Evolutionary conservation across 2,797 vertebrate genomes (phyloP).

Genomic region (Paguma larvata): DNA sequence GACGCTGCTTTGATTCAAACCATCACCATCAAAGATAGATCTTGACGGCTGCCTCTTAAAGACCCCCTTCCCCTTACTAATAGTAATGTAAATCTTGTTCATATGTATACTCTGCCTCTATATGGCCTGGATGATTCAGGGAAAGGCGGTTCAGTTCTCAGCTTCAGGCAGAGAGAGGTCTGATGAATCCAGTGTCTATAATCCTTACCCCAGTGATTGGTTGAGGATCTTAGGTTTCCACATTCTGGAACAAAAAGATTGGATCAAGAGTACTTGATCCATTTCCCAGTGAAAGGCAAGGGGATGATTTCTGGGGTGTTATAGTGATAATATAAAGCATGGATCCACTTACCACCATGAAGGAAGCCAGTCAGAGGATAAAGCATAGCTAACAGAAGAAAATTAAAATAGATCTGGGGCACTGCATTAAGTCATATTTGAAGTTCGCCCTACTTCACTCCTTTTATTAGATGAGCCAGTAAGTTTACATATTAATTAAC

Average conservation of each 20-base stretch:
- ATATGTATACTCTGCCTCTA: background rate
- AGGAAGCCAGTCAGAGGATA: background rate
- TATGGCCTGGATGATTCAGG: background rate
- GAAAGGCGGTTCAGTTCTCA: background rate
- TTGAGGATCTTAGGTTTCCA: background rate
- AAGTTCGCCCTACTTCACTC: background rate
- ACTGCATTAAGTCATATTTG: background rate
- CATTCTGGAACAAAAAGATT: background rate
- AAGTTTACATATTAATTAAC: constrained; percentile 16
- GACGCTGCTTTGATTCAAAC: background rate
- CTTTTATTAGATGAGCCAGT: background rate
- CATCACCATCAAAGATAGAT: background rate
- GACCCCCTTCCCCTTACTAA: background rate
- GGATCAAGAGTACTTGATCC: background rate
- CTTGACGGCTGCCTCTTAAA: background rate
- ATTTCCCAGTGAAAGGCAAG: background rate
- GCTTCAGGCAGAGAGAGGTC: background rate
- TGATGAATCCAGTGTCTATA: background rate
- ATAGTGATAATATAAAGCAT: background rate
- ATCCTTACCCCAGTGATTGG: background rate
- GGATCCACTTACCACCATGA: background rate
- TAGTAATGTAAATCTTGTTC: background rate
- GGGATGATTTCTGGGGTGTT: background rate
- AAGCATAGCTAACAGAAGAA: background rate
- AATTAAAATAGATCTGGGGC: background rate